Percentiles rank a stretch among this genome's conserved stretches.
These are phyloP conservation scores for Isotomurus palustris DNA, from an alignment of 2,888 invertebrate genomes.

Conservation along the genomic window DNA sequence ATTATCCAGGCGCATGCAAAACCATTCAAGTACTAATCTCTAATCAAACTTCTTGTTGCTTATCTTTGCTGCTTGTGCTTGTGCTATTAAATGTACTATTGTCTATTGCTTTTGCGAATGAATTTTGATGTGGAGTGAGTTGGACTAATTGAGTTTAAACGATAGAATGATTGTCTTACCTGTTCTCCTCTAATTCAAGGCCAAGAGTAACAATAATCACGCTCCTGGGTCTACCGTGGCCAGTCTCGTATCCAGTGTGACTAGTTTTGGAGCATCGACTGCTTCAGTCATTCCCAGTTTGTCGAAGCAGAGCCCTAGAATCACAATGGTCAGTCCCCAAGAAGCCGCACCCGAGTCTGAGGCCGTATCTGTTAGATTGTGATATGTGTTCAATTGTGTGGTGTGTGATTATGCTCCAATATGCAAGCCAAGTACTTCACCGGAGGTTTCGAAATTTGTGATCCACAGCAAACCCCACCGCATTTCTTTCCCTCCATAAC, in stretches of 20 bases:
- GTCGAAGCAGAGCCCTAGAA: slow-evolving; percentile 38
- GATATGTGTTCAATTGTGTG: too few relatives aligned
- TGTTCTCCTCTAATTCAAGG: slow-evolving; percentile 27
- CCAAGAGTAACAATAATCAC: slow-evolving; percentile 45
- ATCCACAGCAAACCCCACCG: too few relatives aligned
- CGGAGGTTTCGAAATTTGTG: too few relatives aligned
- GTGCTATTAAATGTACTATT: background rate
- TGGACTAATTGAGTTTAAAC: background rate
- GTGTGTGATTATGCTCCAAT: background rate
- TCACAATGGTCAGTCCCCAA: slow-evolving; percentile 44
- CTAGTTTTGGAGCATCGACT: slow-evolving; percentile 40
- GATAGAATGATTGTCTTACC: background rate
- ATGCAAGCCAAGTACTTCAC: background rate
- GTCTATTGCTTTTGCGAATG: too few relatives aligned
- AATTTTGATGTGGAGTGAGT: too few relatives aligned
- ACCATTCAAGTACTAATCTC: too few relatives aligned
- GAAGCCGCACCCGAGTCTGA: slow-evolving; percentile 26
- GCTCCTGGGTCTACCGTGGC: slow-evolving; percentile 42
- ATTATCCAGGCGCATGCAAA: too few relatives aligned
- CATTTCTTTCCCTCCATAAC: too few relatives aligned
- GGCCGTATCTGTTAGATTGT: slow-evolving; percentile 36
- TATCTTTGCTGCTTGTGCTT: background rate
- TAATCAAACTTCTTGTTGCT: too few relatives aligned
- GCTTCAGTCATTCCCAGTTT: slow-evolving; percentile 32
- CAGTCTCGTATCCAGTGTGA: slow-evolving; percentile 44